These are phyloP conservation scores for Antheraea pernyi DNA, from an alignment of 1,140 invertebrate species.

Conservation along the genomic window DNA sequence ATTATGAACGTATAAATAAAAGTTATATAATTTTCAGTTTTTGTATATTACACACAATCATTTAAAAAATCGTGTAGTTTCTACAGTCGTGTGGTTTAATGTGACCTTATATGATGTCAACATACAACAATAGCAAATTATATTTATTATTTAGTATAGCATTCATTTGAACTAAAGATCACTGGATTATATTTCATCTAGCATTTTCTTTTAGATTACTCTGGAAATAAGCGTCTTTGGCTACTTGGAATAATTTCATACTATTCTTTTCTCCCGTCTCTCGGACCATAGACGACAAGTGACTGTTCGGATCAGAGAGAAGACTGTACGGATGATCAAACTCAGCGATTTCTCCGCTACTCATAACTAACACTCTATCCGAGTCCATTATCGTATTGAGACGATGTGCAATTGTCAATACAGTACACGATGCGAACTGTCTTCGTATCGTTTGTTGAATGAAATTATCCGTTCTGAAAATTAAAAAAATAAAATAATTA, in stretches of 20 bases:
- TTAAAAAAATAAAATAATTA: background rate
- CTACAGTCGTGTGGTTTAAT: background rate
- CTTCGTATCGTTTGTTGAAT: conserved; percentile 82
- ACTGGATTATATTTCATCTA: conserved; percentile 29
- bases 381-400: conserved; percentile 86
- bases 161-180: background rate
- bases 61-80: no score
- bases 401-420: conserved; percentile 90
- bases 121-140: background rate
- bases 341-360: conserved; percentile 83
- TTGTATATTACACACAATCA: no score
- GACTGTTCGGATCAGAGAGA: conserved; percentile 77
- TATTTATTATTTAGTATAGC: background rate
- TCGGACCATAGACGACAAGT: conserved; percentile 58
- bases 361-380: conserved; percentile 89
- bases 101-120: background rate
- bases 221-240: conserved; percentile 81
- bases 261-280: conserved; percentile 65
- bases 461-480: conserved; percentile 80
- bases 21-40: no score
- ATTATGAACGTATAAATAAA: no score
- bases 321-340: conserved; percentile 85
- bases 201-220: conserved; percentile 56
- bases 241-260: conserved; percentile 70
- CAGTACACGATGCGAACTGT: conserved; percentile 83